A percentile compares a stretch with the other conserved stretches of the same genome.
Conservation (phyloP, 2,888 invertebrate genomes). For the Orthonychiurus folsomi region DNA sequence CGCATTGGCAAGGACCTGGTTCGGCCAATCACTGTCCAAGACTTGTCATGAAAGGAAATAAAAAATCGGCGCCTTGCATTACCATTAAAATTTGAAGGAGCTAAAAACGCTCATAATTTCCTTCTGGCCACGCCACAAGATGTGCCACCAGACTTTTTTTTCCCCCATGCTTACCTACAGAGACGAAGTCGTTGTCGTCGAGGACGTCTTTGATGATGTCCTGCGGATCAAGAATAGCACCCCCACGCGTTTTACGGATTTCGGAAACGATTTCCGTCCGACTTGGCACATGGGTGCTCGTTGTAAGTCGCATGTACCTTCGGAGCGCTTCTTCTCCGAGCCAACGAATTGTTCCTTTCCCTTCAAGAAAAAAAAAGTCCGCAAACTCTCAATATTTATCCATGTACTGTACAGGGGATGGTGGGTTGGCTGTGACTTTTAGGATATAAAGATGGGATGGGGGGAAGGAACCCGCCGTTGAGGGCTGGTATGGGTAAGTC, state of each 20-base stretch:
- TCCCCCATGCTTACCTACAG: no score
- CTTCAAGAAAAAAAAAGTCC: no score
- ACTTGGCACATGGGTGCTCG: slow-evolving; percentile 37
- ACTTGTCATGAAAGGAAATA: slow-evolving; percentile 43
- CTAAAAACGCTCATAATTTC: neutral
- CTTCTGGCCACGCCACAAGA: neutral
- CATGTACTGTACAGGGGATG: no score
- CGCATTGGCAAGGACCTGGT: slow-evolving; percentile 46
- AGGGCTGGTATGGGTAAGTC: no score
- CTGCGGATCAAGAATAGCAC: slow-evolving; percentile 52
- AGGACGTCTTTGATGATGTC: slow-evolving; percentile 51
- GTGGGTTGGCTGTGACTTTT: no score
- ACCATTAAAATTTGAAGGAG: neutral
- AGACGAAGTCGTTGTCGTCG: slow-evolving; percentile 55
- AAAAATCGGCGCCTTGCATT: neutral
- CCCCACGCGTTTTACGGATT: slow-evolving; percentile 52
- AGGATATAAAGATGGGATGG: no score
- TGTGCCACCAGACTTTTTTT: slow-evolving; percentile 36
- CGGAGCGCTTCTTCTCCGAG: slow-evolving; percentile 50
- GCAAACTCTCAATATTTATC: no score
- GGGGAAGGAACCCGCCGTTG: no score
- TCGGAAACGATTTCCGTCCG: slow-evolving; percentile 45
- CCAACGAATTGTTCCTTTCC: slow-evolving; percentile 47
- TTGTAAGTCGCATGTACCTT: slow-evolving; percentile 46
- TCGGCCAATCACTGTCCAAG: slow-evolving; percentile 47